Conservation (phyloP, 2,113 vertebrate species). For the Eulacestoma nigropectus region DNA sequence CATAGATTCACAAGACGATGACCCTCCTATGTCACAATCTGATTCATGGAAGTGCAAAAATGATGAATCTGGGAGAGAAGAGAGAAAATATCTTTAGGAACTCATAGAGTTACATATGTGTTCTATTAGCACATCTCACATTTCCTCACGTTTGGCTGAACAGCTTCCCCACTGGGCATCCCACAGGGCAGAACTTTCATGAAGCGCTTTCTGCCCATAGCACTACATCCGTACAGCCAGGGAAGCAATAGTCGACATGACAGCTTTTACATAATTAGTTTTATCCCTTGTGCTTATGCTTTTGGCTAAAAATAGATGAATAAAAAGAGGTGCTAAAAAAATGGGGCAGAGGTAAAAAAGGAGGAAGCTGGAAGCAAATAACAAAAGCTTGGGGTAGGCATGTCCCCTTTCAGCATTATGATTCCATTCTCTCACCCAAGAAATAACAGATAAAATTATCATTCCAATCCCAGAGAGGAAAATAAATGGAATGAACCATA, state of each 20-base stretch:
- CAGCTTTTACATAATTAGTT: neutral
- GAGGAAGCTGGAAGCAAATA: neutral
- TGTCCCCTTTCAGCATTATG: neutral
- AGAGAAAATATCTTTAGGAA: neutral
- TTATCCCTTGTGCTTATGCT: neutral
- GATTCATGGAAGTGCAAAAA: constrained; percentile 88
- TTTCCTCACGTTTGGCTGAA: neutral
- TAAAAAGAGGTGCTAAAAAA: neutral
- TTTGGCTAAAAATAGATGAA: neutral
- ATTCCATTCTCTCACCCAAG: neutral
- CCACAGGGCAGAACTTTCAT: neutral
- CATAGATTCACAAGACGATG: constrained; percentile 85
- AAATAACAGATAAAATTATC: neutral
- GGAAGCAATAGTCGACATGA: neutral
- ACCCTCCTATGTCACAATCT: constrained; percentile 85
- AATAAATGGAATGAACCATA: neutral
- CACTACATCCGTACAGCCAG: neutral
- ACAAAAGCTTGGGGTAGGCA: neutral
- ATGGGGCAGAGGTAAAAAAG: neutral
- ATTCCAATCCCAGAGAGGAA: neutral
- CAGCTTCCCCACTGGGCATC: neutral
- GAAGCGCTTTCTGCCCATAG: neutral
- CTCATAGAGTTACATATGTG: neutral
- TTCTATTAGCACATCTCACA: neutral
- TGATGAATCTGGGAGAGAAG: constrained; percentile 78